A percentile compares a stretch with the other conserved stretches of the same genome.
phyloP scores from a whole-genome alignment of 2,113 vertebrate genomes.

The Colaptes auratus region DNA sequence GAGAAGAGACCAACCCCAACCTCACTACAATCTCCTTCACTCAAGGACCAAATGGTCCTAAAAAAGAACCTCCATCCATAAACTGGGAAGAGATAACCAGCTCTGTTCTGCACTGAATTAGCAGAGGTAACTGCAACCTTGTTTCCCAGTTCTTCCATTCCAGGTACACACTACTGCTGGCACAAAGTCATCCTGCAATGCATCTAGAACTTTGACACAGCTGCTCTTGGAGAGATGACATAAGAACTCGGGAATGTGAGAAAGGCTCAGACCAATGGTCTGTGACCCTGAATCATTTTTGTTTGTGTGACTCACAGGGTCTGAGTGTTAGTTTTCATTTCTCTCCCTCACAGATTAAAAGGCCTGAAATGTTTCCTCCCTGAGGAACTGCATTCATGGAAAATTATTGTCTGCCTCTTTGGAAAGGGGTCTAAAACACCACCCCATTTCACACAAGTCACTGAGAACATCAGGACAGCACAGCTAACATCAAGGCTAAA shows the following conservation, averaged over 20 bases:
- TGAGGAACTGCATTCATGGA: background rate
- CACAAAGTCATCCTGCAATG: background rate
- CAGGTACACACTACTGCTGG: rapidly evolving
- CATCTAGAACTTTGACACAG: background rate
- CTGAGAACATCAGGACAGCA: background rate
- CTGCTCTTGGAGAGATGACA: background rate
- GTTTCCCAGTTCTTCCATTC: background rate
- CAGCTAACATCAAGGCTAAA: background rate
- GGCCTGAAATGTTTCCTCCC: background rate
- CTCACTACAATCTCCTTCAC: too few species aligned
- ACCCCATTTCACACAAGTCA: background rate
- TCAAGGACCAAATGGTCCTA: background rate
- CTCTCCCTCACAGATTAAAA: background rate
- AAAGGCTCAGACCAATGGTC: background rate
- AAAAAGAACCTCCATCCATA: rapidly evolving
- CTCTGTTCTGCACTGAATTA: background rate
- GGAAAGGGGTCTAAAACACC: background rate
- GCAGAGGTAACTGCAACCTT: background rate
- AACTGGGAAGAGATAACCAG: background rate
- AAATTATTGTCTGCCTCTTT: background rate
- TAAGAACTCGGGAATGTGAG: background rate
- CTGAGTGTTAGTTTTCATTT: background rate
- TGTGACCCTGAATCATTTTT: background rate
- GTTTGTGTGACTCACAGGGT: background rate
- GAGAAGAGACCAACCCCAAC: too few species aligned